Evolutionary conservation across 2,797 vertebrate genomes (phyloP), one percentile per base, ranked within the genome.

Genomic region (Crocodylus rhombifer): DNA sequence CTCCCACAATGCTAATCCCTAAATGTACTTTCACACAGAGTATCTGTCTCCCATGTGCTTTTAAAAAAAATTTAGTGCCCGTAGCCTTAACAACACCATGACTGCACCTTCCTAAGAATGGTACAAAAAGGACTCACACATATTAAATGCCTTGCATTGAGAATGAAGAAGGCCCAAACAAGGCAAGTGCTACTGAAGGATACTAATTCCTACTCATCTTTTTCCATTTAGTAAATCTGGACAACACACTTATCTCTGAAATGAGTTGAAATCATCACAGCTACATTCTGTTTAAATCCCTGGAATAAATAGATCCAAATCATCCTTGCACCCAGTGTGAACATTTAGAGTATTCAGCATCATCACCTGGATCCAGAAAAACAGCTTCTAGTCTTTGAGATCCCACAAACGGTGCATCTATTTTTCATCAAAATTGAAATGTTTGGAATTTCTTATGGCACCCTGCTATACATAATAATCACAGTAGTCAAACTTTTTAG

Each of bases 201-300:
- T 51, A 51, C 6, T 51, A 10, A 51, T 51, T 51, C 42, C 42
- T 51, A 51, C 42, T 51, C 42, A 18, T 65, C 1, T 15, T 78
- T 20, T 82, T 78, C 21, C 82, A 28, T 77, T 85, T 62, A 6
- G 13, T 16, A 64, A 30, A 30, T 12, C 4, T 56, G 21, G 42
- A 63, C 2, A 15, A 60, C 3, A 1, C 51, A 28, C 16, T 33
- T 61, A 8, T 62, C 2, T 3, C 5, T 91, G 77, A 88, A 95
- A 64, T 65, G 25, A 61, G 4, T 84, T 78, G 82, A 79, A 82
- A 80, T 73, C 73, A 69, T 73, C 79, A 63, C 9, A 1, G 0
- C 10, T 28, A 21, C 0, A 0, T 76, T 93, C 80, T 78, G 1
- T 64, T 13, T 77, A 4, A 67, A 93, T n/a, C 2, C 1, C 0